Evolutionary conservation across 2,113 vertebrate genomes (phyloP).

Genomic region (Australoheros scitulus): DNA sequence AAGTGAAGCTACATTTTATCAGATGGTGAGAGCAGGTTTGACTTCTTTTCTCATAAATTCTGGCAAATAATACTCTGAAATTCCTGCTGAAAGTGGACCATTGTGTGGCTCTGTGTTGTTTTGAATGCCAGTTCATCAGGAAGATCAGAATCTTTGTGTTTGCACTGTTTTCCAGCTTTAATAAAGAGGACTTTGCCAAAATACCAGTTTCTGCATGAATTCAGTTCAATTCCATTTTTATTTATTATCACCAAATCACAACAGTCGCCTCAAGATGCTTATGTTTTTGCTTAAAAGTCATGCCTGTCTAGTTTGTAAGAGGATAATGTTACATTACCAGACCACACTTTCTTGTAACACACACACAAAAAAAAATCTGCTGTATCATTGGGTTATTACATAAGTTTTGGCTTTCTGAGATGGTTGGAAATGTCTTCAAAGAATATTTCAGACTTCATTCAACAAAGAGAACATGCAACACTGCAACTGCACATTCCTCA

Average conservation of each 20-base stretch:
- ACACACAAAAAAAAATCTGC: no score
- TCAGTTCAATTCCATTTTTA: no score
- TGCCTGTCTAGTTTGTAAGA: not conserved
- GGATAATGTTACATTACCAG: not conserved
- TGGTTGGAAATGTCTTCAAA: constrained; percentile 5
- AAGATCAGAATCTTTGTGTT: not conserved
- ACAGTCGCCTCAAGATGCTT: no score
- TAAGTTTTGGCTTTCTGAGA: constrained; percentile 9
- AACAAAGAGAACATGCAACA: constrained; percentile 27
- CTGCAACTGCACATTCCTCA: constrained; percentile 51
- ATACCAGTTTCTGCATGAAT: not conserved
- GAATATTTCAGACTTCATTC: constrained; percentile 27
- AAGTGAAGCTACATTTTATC: not conserved
- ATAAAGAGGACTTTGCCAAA: not conserved
- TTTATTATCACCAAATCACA: no score
- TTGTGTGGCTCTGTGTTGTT: not conserved
- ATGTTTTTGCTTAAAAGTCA: not conserved
- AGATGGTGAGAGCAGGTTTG: not conserved
- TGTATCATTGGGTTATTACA: constrained; percentile 4
- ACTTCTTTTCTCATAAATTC: not conserved
- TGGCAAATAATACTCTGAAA: not conserved
- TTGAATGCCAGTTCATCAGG: not conserved
- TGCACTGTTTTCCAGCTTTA: not conserved
- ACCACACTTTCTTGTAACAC: not conserved
- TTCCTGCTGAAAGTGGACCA: not conserved